Base-by-base conservation (phyloP, 2,113 vertebrate species). In the Zootoca vivipara region DNA sequence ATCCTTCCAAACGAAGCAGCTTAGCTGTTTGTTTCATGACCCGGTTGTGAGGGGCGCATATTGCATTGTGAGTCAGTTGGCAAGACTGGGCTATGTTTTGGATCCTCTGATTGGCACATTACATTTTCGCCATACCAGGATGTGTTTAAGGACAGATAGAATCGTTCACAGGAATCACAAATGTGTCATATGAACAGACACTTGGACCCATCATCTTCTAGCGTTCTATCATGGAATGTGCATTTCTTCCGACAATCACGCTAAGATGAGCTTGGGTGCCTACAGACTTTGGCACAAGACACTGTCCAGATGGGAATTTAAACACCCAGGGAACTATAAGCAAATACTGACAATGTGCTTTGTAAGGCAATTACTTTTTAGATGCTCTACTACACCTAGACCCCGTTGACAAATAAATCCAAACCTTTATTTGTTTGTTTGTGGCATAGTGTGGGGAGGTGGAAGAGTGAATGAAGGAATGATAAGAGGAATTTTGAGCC, bases 251-350 rank as follows among this genome's bases (percentile, higher is more conserved):
- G 20, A 30, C 26, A 46, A 64, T 67, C 22, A 52, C 3, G 46
- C n/a, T n/a, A 40, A 67, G 35, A 64, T 24, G 40, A 58, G 58
- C 30, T 78, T 42, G 74, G 64, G 30, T 67, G 46, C 73, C 74
- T 67, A 78, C 67, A 26, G 42, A 67, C 64, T 52, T 78, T 78
- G 74, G 74, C 38, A 78, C 40, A n/a, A 46, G 62, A 28, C 40
- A 69, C 38, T 18, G 30, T 38, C 83, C 83, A 86, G 74, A 46
- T 78, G 38, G 74, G 74, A 67, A 86, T 78, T 30, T 78, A 67
- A 86, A 85, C 52, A 85, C 40, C 56, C 64, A 33, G 56, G 52
- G 74, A 74, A 62, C 52, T 85, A 62, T 62, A 85, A 85, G 58
- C 52, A 74, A 22, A 74, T 33, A 56, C 72, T 85, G 70, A 28